phyloP scores from a whole-genome alignment of 2,113 vertebrate genomes.

The Sigmodon hispidus region DNA sequence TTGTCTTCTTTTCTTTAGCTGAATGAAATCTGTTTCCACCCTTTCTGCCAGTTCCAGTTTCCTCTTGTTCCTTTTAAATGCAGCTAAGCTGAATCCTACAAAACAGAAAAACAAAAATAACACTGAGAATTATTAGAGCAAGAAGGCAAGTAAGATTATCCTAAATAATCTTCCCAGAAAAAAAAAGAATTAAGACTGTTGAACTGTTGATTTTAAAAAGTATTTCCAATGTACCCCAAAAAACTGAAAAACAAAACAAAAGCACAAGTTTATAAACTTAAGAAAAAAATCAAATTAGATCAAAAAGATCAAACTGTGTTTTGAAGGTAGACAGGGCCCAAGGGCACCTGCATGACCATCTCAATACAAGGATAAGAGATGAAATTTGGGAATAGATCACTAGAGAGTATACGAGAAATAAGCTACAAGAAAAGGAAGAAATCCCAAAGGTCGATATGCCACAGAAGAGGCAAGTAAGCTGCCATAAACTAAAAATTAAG shows the following conservation, averaged over 20 bases:
- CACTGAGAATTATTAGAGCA: conserved; percentile 63
- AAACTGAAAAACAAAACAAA: not conserved
- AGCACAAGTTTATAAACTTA: not conserved
- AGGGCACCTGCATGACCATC: not conserved
- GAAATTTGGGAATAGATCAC: not conserved
- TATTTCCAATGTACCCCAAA: not conserved
- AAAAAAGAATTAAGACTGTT: conserved; percentile 13
- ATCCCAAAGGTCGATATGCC: not conserved
- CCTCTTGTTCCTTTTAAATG: conserved; percentile 98
- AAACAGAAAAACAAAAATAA: conserved; percentile 78
- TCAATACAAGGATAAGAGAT: not conserved
- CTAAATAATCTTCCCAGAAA: not conserved
- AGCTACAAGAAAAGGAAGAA: not conserved
- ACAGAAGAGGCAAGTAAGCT: not conserved
- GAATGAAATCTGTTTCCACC: conserved; percentile 94
- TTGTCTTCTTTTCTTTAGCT: conserved; percentile 96
- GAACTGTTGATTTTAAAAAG: not conserved
- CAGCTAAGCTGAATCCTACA: conserved; percentile 97
- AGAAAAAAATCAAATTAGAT: conserved; percentile 30
- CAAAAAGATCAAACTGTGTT: not conserved
- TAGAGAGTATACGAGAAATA: not conserved
- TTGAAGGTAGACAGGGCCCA: not conserved
- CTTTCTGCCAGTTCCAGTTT: conserved; percentile 98
- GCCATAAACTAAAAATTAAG: not conserved
- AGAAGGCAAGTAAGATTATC: not conserved